A percentile compares a stretch with the other conserved stretches of the same genome.
These are phyloP conservation scores for Anabas testudineus DNA, from an alignment of 2,797 vertebrate species.

Conservation along the genomic window DNA sequence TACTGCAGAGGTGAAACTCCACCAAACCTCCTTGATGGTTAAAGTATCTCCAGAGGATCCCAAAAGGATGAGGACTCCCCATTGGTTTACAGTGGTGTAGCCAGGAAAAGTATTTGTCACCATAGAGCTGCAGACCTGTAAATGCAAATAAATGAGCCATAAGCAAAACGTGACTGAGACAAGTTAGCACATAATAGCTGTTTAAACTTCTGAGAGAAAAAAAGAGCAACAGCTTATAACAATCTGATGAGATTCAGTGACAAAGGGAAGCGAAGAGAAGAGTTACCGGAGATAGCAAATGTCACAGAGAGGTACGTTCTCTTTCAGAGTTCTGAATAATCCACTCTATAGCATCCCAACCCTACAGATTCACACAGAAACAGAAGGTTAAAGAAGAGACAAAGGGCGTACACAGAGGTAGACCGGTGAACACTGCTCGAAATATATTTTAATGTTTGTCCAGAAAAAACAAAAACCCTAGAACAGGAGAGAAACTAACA, in stretches of 20 bases:
- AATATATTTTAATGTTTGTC: neutral
- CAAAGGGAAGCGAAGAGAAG: constrained; percentile 41
- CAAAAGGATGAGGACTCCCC: constrained; percentile 20
- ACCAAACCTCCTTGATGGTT: constrained; percentile 17
- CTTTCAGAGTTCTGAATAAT: constrained; percentile 97
- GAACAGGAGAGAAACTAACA: constrained; percentile 14
- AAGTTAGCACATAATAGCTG: neutral
- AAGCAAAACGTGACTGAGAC: neutral
- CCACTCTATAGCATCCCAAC: constrained; percentile 99
- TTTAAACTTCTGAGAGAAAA: neutral
- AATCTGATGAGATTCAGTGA: constrained; percentile 1
- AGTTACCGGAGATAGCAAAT: constrained; percentile 87
- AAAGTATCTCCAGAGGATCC: constrained; percentile 25
- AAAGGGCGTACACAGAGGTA: neutral
- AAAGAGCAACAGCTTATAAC: constrained; percentile 11
- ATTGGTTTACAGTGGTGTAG: constrained; percentile 36
- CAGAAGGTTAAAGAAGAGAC: constrained; percentile 28
- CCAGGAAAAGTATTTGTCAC: constrained; percentile 16
- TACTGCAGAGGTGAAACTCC: constrained; percentile 11
- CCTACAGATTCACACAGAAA: constrained; percentile 88
- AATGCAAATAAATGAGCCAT: constrained; percentile 22
- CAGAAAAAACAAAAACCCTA: neutral
- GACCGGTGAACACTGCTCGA: neutral
- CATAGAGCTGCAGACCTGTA: constrained; percentile 48
- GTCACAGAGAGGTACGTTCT: constrained; percentile 84